These are phyloP conservation scores for Drosophila baimaii DNA, from an alignment of 1,140 invertebrate species.

Conservation along the genomic window DNA sequence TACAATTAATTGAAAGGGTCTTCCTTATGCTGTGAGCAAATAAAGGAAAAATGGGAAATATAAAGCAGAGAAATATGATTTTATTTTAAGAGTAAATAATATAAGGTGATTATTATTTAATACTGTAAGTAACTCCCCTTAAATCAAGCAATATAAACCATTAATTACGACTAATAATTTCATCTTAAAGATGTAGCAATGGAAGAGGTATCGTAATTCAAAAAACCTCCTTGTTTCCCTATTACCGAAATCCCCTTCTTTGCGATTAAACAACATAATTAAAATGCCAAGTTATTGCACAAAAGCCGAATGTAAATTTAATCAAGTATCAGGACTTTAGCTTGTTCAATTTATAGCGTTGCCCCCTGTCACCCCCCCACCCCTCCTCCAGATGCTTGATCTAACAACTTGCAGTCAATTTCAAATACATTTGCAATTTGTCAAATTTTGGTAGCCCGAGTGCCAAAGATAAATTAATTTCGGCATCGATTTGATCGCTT, in stretches of 20 bases:
- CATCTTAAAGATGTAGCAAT: background rate
- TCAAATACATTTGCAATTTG: conserved; percentile 80
- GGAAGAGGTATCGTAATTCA: background rate
- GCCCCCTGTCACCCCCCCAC: background rate
- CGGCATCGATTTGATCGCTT: conserved; percentile 83
- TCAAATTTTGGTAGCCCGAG: conserved; percentile 75
- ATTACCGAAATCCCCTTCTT: background rate
- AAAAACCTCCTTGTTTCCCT: background rate
- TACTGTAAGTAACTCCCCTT: background rate
- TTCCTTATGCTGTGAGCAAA: too few species aligned
- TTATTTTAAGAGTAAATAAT: background rate
- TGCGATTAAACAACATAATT: conserved; percentile 41
- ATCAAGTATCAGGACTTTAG: conserved; percentile 26
- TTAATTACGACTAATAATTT: background rate
- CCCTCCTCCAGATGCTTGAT: conserved; percentile 7
- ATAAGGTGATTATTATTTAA: too few species aligned
- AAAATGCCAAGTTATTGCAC: conserved; percentile 40
- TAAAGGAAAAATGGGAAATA: background rate
- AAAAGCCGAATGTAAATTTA: conserved; percentile 34
- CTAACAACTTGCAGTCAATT: conserved; percentile 66
- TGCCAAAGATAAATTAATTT: conserved; percentile 82
- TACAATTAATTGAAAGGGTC: conserved; percentile 62
- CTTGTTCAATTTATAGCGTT: conserved; percentile 39
- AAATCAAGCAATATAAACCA: background rate
- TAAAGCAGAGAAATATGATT: background rate